Base-by-base conservation (phyloP, 92 coral and sea anemone genomes). In the Epizoanthus stellaris region DNA sequence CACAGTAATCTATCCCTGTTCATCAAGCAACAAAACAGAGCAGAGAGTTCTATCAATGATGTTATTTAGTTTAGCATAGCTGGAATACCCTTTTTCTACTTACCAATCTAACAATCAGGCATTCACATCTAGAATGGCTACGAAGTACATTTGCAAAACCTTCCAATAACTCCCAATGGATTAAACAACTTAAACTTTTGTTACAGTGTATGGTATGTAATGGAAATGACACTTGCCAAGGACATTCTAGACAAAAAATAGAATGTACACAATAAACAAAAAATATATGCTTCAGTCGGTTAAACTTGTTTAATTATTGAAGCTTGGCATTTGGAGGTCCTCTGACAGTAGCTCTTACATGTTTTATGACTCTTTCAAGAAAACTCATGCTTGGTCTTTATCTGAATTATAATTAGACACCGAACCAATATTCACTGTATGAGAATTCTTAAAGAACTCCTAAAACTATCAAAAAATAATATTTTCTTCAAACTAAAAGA, bases 231-330 rank as follows among this genome's bases (percentile, higher is more conserved):
- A 56, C 66, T 57, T 30, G 16, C 66, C 38, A 75, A 56, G 16
- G 36, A 68, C 43, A 16, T 68, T 20, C 62, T 13, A 34, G 83
- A 38, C 67, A 19, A 40, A 56, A 63, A 79, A 64, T 61, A 63
- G 12, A 63, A 67, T 40, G 70, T n/a, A 79, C 40, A 79, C 64
- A 42, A 63, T 43, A 68, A 68, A 68, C 71, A 76, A 76, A 76
- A 76, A 20, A 19, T 79, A 19, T 79, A 34, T 19, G 83, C 60
- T 79, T 79, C 72, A 62, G 71, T 19, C 36, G 45, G 45, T 45
- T 58, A 79, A 34, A 61, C 72, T 45, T 79, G 69, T 79, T 79
- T 79, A 79, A 79, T 79, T 62, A 79, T 79, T 79, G 83, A 79
- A 62, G 59, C 57, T 43, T 43, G 45, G 52, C 54, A 62, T 70